A percentile compares a stretch with the other conserved stretches of the same genome.
phyloP scores from a whole-genome alignment of 2,113 vertebrate species.

The Piprites chloris region DNA sequence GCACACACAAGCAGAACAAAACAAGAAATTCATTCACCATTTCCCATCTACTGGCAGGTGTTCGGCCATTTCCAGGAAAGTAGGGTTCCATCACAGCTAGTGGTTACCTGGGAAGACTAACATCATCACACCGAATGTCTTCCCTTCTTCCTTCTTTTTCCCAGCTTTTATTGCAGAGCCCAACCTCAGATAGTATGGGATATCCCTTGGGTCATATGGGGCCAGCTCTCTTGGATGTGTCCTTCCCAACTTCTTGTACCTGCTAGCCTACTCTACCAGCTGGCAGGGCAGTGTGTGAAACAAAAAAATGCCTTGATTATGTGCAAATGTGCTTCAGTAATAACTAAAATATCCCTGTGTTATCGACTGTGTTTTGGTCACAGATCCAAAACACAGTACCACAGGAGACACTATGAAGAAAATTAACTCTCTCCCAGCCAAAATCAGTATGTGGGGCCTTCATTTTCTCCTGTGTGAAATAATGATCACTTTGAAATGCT shows the following conservation, averaged over 20 bases:
- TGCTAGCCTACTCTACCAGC: background rate
- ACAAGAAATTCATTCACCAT: background rate
- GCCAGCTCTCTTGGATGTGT: background rate
- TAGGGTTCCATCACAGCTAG: background rate
- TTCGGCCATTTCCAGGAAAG: background rate
- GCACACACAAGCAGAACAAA: background rate
- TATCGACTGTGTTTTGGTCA: background rate
- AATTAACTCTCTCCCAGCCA: background rate
- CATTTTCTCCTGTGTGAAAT: background rate
- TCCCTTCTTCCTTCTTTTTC: background rate
- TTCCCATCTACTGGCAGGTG: background rate
- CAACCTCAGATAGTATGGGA: background rate
- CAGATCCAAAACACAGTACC: background rate
- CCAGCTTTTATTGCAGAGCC: background rate
- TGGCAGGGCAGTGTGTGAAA: background rate
- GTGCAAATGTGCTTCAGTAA: background rate
- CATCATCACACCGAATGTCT: fast-evolving
- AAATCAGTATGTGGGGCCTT: background rate
- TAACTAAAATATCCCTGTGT: background rate
- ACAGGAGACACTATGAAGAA: background rate
- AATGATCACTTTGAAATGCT: background rate
- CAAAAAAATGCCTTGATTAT: background rate
- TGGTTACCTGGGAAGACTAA: background rate
- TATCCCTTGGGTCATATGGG: background rate
- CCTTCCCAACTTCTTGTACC: background rate